Evolutionary conservation across 2,113 vertebrate species (phyloP), one percentile per base, ranked within the genome.

Genomic region (Gobio gobio): DNA sequence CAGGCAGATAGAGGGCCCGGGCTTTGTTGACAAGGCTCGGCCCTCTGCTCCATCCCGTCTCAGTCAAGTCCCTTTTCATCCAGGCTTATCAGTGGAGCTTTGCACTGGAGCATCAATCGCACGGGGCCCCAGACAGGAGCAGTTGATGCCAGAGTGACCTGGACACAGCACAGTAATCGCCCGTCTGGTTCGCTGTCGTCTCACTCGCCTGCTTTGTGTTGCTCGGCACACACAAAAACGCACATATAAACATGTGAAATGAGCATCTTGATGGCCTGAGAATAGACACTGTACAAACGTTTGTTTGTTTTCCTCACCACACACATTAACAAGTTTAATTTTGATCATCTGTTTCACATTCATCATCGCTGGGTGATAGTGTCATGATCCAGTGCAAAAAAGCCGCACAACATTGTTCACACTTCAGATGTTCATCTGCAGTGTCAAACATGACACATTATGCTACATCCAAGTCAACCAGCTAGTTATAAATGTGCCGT

Each of bases 1-100:
- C 88, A 29, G 85, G 89, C 86, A 86, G 63, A 74, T 78, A 78
- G 70, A 14, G 76, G 90, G 90, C 74, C 74, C 68, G 88, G 56
- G 79, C 85, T 86, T 49, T 36, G 10, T 45, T 26, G 63, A 18
- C 58, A 73, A 12, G 61, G 75, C 76, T 85, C 7, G 63, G 49
- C 79, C 78, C 43, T 24, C 72, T 76, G 40, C 59, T 72, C 83
- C 72, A 82, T 83, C 83, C 83, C 85, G 82, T 72, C 72, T 84
- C 82, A 82, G 78, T 75, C 72, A 66, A 84, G 78, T 76, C 83
- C 82, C 45, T 76, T 88, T 89, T 85, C 89, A 89, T 74, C 86
- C 76, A 80, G 92, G 90, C 83, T 59, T 80, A 43, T 87, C 81
- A 81, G 64, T 74, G 90, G 93, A 91, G 91, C 90, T 91, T 92